Conservation (phyloP, 2,797 vertebrate genomes). For the Chrosomus eos region DNA sequence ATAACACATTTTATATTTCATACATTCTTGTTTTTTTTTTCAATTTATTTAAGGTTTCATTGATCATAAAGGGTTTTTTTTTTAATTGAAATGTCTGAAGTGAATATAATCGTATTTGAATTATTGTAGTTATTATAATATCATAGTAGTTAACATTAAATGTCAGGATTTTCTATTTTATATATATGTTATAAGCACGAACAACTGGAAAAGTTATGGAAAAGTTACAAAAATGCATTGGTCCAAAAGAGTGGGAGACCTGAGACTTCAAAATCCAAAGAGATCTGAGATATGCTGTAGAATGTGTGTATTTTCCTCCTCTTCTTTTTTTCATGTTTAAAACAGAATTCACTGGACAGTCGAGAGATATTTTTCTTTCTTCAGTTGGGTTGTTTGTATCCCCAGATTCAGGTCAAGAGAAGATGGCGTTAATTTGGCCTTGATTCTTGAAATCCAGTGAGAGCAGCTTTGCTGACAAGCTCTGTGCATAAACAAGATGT, state of each 20-base stretch:
- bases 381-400: constrained; percentile 10
- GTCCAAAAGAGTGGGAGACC: background rate
- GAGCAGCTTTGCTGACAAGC: constrained; percentile 65
- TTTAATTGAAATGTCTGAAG: too few species aligned
- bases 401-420: constrained; percentile 70
- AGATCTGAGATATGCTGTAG: background rate
- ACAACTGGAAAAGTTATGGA: background rate
- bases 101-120: background rate
- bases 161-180: too few species aligned
- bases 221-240: background rate
- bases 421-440: constrained; percentile 66
- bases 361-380: background rate
- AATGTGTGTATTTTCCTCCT: background rate
- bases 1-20: background rate
- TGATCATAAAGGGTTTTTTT: background rate
- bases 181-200: background rate
- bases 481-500: constrained; percentile 72
- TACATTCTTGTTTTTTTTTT: background rate
- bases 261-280: background rate
- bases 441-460: constrained; percentile 71
- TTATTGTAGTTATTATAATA: background rate
- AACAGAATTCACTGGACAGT: background rate
- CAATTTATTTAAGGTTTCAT: background rate
- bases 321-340: background rate
- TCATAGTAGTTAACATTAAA: too few species aligned